Evolutionary conservation across 1,140 invertebrate genomes (phyloP), one percentile per base, ranked within the genome.

Genomic region (Psilanteris sp.): DNA sequence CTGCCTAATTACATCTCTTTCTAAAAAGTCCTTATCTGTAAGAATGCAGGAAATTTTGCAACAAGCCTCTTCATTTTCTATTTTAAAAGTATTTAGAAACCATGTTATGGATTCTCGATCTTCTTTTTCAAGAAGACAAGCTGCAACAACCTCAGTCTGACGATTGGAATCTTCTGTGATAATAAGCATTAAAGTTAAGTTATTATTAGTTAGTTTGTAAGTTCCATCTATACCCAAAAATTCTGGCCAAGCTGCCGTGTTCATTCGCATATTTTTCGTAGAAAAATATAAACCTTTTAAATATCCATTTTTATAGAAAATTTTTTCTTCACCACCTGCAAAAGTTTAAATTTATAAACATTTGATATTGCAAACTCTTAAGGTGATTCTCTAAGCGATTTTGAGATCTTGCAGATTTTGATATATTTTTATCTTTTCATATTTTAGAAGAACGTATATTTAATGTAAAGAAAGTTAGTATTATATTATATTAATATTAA

Each of bases 111-210:
- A 26, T 10, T 43, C 39, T 26, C 20, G 11, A 14, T 43, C 22
- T 43, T 43, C 39, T 26, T 43, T 48, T 3, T 9, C 39, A 14
- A 43, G 7, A 6, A 43, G 20, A 20, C 39, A 26, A 3, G 26
- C 20, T 2, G 9, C 1, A 20, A 34, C 29, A 7, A 48, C 10
- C 34, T 48, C 27, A 7, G 27, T 48, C 10, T 48, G 27, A 32
- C 44, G 13, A 10, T 48, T 48, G 6, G 44, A 48, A 8, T 48
- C 44, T 22, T 46, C 43, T 2, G 18, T 15, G 18, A 18, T 14
- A 2, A 46, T 43, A 3, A 43, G 5, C 39, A 46, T 46, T 1
- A 46, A 16, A 16, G 36, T 46, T 16, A 46, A 31, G 16, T 31
- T n/a, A n/a, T n/a, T n/a, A n/a, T n/a, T n/a, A n/a, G n/a, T n/a